Base-by-base conservation (phyloP, 2,113 vertebrate genomes). In the Pluvianellus socialis region DNA sequence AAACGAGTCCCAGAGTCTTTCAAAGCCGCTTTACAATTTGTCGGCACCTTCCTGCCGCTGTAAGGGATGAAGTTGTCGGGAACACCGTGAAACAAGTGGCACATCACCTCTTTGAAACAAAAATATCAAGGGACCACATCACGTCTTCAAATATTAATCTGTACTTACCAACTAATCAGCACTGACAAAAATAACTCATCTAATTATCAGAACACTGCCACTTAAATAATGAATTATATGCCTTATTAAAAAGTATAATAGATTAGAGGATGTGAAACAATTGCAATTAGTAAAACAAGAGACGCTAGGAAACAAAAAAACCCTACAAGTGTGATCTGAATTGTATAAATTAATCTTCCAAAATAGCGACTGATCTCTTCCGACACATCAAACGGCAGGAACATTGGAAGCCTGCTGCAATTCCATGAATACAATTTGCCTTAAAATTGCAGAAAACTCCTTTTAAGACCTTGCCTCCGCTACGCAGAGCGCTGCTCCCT, bases 221-320 rank as follows among this genome's bases (percentile, higher is more conserved):
- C 67, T 28, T 35, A 79, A 94, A 87, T 67, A 72, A 96, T 87
- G 79, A 88, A 55, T 87, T 62, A 77, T 26, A 86, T 79, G 85
- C 67, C 89, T 90, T 97, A 96, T 96, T 97, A 94, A 86, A 96
- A 96, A 96, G 92, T 82, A 85, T 71, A 96, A 88, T 92, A 86
- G 84, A 89, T 94, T 82, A 88, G 84, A 93, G 42, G 61, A 89
- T 12, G 84, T 93, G 90, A 61, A 94, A 95, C 95, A 93, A 70
- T 86, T 93, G 73, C 63, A 85, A 97, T 97, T 96, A 95, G 90
- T 88, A 90, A 84, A 95, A 95, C 83, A 94, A 92, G 81, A 89
- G 87, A 91, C 0, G 47, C 77, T 6, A 19, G 38, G 73, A 86
- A 93, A 95, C 86, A 92, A 86, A 86, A 82, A 1, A 45, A 10